Conservation (phyloP, 2,113 vertebrate species). For the Chroicocephalus ridibundus region DNA sequence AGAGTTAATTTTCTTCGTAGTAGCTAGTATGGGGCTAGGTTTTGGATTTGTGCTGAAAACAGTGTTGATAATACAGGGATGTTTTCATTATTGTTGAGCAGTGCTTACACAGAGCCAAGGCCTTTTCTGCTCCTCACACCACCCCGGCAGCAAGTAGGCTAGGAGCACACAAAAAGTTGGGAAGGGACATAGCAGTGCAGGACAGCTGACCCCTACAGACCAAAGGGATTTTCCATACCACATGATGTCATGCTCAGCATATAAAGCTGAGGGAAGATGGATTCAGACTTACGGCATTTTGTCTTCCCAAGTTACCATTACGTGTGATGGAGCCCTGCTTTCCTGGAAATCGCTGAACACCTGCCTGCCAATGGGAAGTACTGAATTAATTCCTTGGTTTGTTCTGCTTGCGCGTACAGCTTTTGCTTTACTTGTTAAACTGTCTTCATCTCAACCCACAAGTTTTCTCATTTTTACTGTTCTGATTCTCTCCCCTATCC, state of each 20-base stretch:
- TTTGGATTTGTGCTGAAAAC: neutral
- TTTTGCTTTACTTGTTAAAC: neutral
- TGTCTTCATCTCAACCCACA: neutral
- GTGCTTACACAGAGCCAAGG: neutral
- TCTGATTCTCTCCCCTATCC: neutral
- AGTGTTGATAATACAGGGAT: neutral
- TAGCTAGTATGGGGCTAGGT: neutral
- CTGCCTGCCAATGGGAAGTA: neutral
- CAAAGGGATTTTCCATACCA: neutral
- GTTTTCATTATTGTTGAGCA: neutral
- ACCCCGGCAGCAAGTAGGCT: neutral
- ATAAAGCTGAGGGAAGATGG: neutral
- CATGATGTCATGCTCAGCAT: neutral
- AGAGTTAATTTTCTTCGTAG: neutral
- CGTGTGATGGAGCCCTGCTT: neutral
- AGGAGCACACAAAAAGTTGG: neutral
- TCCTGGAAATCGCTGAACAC: neutral
- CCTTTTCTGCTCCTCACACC: neutral
- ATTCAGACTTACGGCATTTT: neutral
- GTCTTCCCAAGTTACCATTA: neutral
- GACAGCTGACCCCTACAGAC: neutral
- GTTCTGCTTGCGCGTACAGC: neutral
- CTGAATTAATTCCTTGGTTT: neutral
- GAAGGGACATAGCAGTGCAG: neutral
- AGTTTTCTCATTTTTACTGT: neutral